These are phyloP conservation scores for Leptopilina boulardi DNA, from an alignment of 1,140 invertebrate genomes.

Conservation along the genomic window DNA sequence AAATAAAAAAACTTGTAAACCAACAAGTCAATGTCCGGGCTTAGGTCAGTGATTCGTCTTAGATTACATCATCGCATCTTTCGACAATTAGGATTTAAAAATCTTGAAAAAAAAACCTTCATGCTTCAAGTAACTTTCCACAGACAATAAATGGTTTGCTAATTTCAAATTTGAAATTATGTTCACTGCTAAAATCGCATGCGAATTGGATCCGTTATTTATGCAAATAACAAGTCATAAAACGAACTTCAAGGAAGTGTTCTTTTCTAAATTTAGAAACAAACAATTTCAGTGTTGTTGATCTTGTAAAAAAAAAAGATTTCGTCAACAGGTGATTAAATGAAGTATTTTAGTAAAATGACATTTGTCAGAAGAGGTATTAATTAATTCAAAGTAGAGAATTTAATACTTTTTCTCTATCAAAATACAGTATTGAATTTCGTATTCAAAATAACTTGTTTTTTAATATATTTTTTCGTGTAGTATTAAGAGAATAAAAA, in stretches of 20 bases:
- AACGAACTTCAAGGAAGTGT: background rate
- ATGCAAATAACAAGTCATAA: background rate
- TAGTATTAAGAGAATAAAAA: background rate
- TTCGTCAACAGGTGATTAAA: background rate
- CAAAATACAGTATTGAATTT: too few species aligned
- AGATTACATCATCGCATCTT: constrained; percentile 59
- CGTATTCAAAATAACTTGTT: too few species aligned
- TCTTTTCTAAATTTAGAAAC: constrained; percentile 8
- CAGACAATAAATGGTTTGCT: background rate
- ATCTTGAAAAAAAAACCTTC: background rate
- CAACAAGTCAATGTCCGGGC: constrained; percentile 61
- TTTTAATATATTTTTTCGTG: background rate
- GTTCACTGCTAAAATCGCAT: background rate
- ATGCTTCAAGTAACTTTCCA: constrained; percentile 28
- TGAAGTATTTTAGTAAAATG: too few species aligned
- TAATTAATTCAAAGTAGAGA: too few species aligned
- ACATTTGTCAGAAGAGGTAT: too few species aligned
- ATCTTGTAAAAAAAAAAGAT: background rate
- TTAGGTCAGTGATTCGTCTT: constrained; percentile 59
- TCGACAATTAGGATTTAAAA: constrained; percentile 18
- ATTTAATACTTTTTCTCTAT: too few species aligned
- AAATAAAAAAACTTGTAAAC: constrained; percentile 60
- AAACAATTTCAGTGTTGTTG: background rate
- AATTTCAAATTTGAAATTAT: background rate
- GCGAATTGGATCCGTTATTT: background rate